A percentile compares a stretch with the other conserved stretches of the same genome.
phyloP scores from a whole-genome alignment of 37 sponge, comb jelly and placozoan genomes.

The Haliclona indistincta region DNA sequence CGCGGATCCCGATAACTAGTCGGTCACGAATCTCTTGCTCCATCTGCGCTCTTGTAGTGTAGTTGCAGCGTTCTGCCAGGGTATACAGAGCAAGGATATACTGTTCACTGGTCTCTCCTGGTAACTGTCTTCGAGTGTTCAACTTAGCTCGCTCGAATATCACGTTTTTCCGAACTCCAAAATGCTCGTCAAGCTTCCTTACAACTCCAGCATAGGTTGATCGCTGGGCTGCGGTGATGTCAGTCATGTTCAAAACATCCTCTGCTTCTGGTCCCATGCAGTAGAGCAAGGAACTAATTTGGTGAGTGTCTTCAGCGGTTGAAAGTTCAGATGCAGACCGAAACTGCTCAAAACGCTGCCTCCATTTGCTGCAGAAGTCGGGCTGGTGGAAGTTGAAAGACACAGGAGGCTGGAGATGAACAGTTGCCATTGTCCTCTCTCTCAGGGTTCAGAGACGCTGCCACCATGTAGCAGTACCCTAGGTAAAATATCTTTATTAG shows the following conservation, averaged over 20 bases:
- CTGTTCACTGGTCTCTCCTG: neutral
- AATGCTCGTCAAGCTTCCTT: neutral
- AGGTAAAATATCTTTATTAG: too few relatives aligned
- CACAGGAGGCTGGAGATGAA: too few relatives aligned
- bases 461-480: constrained; percentile 12
- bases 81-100: neutral
- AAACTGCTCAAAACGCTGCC: too few relatives aligned
- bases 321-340: neutral
- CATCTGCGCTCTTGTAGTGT: neutral
- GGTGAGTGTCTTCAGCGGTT: neutral
- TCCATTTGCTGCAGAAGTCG: too few relatives aligned
- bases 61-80: constrained; percentile 2
- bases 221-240: neutral
- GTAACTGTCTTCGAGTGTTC: neutral
- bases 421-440: neutral
- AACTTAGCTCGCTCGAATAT: neutral
- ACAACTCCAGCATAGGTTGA: neutral
- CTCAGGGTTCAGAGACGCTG: neutral
- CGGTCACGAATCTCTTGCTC: constrained; percentile 1
- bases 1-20: constrained; percentile 4
- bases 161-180: constrained; percentile 6
- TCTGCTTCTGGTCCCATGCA: neutral
- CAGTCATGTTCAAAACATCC: neutral
- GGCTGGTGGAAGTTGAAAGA: too few relatives aligned
- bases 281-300: neutral